These are phyloP conservation scores for Bolborhynchus lineola DNA, from an alignment of 2,113 vertebrate genomes.

Conservation along the genomic window DNA sequence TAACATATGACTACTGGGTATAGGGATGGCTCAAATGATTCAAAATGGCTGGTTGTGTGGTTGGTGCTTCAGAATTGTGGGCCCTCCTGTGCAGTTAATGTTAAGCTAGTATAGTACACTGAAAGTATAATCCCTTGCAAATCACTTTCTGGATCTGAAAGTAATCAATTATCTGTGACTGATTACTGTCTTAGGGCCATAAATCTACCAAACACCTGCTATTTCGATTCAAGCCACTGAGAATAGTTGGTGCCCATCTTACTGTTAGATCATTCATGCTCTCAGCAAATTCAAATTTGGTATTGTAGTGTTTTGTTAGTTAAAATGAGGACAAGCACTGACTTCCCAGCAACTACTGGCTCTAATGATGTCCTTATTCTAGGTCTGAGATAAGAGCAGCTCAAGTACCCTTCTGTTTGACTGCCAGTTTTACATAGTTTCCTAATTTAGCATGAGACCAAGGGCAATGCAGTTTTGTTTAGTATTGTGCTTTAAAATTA, in stretches of 20 bases:
- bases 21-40: not conserved
- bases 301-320: not conserved
- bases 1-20: not conserved
- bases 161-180: constrained; percentile 54
- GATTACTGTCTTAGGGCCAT: constrained; percentile 35
- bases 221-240: constrained; percentile 41
- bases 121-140: constrained; percentile 44
- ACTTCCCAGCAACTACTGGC: constrained; percentile 9
- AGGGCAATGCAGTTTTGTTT: not conserved
- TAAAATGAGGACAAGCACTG: constrained; percentile 43
- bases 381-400: constrained; percentile 39
- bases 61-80: not conserved
- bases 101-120: not conserved
- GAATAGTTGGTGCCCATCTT: constrained; percentile 10
- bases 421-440: constrained; percentile 22
- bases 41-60: constrained; percentile 9
- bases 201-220: constrained; percentile 45
- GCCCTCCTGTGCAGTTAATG: constrained; percentile 8
- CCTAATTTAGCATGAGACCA: not conserved
- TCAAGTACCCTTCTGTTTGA: constrained; percentile 25
- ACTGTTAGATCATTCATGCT: not conserved
- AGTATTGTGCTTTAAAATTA: not conserved
- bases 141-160: constrained; percentile 47
- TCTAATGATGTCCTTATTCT: constrained; percentile 20
- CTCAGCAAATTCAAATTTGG: constrained; percentile 39